Conservation (phyloP, 2,797 vertebrate genomes). For the Sebastolobus alascanus region DNA sequence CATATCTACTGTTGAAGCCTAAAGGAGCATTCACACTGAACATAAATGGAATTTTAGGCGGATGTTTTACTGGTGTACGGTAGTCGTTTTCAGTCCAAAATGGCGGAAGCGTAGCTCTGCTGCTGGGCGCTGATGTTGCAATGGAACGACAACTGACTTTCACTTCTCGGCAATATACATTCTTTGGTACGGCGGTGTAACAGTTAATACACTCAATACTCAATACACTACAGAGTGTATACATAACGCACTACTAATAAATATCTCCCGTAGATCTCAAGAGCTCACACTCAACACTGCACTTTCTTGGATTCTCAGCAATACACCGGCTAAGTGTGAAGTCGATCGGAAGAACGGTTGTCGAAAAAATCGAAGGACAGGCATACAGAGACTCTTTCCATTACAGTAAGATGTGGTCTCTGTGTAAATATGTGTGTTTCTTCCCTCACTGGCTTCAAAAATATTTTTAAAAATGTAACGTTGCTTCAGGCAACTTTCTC, state of each 20-base stretch:
- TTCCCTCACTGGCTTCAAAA: neutral
- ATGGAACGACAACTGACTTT: too few species aligned
- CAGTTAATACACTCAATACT: too few species aligned
- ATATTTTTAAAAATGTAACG: neutral
- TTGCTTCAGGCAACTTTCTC: slow-evolving; percentile 22
- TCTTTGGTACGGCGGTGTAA: too few species aligned
- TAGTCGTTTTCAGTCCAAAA: too few species aligned
- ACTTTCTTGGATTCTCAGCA: neutral
- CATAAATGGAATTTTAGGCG: neutral
- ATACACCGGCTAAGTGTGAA: neutral
- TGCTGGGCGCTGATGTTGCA: too few species aligned
- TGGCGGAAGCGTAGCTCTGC: too few species aligned
- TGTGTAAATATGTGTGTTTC: neutral
- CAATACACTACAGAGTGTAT: too few species aligned
- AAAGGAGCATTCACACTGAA: neutral
- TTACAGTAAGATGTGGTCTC: neutral
- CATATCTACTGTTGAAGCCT: neutral
- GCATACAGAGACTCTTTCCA: neutral
- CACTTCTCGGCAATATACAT: too few species aligned
- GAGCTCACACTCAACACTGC: neutral
- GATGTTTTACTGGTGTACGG: too few species aligned
- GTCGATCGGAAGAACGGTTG: neutral
- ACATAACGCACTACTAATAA: too few species aligned
- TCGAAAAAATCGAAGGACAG: neutral
- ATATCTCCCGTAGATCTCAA: neutral